Conservation (phyloP, 2,113 vertebrate species). For the Podarcis muralis region DNA sequence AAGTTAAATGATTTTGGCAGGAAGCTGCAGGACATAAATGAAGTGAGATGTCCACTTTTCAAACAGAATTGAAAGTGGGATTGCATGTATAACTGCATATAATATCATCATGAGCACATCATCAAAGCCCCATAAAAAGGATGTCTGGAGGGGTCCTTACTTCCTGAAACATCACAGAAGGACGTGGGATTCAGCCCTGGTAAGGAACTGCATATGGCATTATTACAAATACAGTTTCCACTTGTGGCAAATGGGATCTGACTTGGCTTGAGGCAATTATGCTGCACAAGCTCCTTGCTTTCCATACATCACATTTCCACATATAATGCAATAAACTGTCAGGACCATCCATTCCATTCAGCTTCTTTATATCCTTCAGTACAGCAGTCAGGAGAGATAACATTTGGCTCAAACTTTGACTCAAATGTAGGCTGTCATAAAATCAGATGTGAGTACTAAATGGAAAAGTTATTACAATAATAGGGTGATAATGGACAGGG, state of each 20-base stretch:
- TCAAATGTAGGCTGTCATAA: not conserved
- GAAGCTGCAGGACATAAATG: no score
- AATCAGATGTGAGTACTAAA: slow-evolving; percentile 8
- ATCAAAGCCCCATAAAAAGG: no score
- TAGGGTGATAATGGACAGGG: not conserved
- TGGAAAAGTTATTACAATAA: slow-evolving; percentile 40
- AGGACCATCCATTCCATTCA: not conserved
- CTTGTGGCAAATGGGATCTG: not conserved
- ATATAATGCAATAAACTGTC: not conserved
- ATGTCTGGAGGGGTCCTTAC: not conserved
- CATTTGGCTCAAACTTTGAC: not conserved
- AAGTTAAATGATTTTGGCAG: no score
- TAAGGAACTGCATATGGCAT: rapidly evolving
- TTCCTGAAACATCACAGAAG: not conserved
- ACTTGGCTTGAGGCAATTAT: not conserved
- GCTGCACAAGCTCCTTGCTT: not conserved
- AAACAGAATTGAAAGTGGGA: no score
- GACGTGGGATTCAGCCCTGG: not conserved
- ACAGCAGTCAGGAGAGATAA: not conserved
- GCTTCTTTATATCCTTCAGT: not conserved
- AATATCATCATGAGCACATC: no score
- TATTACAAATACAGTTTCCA: not conserved
- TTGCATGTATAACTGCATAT: no score
- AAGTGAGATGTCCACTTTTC: no score
- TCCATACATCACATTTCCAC: not conserved